phyloP scores from a whole-genome alignment of 2,797 vertebrate species.

The Micrastur ruficollis region DNA sequence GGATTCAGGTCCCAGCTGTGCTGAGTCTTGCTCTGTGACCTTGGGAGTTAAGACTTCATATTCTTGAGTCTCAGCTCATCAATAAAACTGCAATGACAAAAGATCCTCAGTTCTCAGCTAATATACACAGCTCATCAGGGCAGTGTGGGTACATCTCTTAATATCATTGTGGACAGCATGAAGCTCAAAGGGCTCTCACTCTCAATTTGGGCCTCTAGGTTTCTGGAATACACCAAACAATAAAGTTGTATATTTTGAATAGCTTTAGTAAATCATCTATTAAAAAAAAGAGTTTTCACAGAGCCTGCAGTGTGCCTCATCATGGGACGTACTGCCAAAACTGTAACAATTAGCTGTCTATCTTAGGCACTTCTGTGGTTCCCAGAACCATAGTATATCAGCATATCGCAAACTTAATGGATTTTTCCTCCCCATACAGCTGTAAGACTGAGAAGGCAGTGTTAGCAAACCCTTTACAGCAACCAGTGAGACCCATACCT shows the following conservation, averaged over 20 bases:
- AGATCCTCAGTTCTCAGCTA: background rate
- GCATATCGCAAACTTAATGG: slow-evolving; percentile 20
- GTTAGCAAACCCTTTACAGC: background rate
- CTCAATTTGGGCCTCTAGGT: slow-evolving; percentile 1
- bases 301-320: background rate
- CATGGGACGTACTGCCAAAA: slow-evolving; percentile 32
- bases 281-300: background rate
- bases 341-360: slow-evolving; percentile 55
- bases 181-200: background rate
- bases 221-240: slow-evolving; percentile 1
- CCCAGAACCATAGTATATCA: slow-evolving; percentile 8
- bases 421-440: slow-evolving; percentile 8
- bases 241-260: slow-evolving; percentile 23
- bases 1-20: background rate
- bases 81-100: background rate
- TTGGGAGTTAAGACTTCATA: background rate
- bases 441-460: background rate
- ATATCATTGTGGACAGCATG: slow-evolving; percentile 8
- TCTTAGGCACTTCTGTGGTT: slow-evolving; percentile 41
- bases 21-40: background rate
- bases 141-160: background rate
- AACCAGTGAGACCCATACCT: background rate
- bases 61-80: background rate
- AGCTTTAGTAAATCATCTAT: slow-evolving; percentile 27
- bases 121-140: background rate